Percentiles rank a stretch among this genome's conserved stretches.
Evolutionary conservation across 2,113 vertebrate species (phyloP).

Genomic region (Rattus rattus): DNA sequence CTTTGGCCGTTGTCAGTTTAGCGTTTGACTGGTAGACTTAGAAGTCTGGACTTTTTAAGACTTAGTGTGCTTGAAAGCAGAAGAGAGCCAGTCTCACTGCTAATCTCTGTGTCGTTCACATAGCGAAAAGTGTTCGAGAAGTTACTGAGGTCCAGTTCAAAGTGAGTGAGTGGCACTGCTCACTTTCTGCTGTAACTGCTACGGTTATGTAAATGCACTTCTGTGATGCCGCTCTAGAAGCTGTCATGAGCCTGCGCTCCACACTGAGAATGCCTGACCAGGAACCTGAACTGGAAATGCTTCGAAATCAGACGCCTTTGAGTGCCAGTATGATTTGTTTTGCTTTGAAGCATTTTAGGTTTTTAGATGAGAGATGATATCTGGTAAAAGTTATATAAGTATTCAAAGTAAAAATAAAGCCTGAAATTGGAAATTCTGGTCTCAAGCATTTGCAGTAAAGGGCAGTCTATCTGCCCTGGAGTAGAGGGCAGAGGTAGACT

Average conservation of each 20-base stretch:
- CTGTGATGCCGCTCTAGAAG: background rate
- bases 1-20: background rate
- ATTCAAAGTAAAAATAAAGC: background rate
- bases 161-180: background rate
- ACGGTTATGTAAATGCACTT: slow-evolving; percentile 20
- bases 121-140: background rate
- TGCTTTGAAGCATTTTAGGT: background rate
- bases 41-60: background rate
- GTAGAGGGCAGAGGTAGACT: slow-evolving; percentile 13
- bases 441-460: background rate
- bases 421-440: background rate
- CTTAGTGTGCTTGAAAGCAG: background rate
- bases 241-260: background rate
- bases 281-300: background rate
- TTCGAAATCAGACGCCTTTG: background rate
- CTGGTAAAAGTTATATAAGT: background rate
- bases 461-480: background rate
- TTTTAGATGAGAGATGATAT: background rate
- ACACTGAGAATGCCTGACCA: background rate
- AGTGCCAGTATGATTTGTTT: background rate
- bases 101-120: background rate
- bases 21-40: background rate
- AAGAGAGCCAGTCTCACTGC: background rate
- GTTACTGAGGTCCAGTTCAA: slow-evolving; percentile 15
- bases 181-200: background rate